phyloP scores from a whole-genome alignment of 2,113 vertebrate species.

The Actinemys pallida region DNA sequence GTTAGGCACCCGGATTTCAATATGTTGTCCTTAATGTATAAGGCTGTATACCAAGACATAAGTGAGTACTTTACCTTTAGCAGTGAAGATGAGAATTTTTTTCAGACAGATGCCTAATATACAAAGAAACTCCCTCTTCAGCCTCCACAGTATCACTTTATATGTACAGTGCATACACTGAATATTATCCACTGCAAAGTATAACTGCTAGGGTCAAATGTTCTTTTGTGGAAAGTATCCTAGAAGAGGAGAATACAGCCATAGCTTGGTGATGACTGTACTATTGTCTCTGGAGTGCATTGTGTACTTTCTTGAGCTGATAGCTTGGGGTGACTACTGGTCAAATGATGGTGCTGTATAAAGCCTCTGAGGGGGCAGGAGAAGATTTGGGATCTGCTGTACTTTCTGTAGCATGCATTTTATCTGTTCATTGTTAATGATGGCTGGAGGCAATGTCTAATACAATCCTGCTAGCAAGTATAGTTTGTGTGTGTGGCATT shows the following conservation, averaged over 20 bases:
- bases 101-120: not conserved
- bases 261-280: conserved; percentile 33
- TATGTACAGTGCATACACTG: not conserved
- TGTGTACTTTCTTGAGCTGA: conserved; percentile 33
- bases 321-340: not conserved
- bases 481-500: not conserved
- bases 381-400: conserved; percentile 1
- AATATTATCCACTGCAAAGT: conserved; percentile 31
- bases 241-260: conserved; percentile 34
- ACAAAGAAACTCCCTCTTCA: not conserved
- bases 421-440: conserved; percentile 46
- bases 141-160: not conserved
- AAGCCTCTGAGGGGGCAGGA: not conserved
- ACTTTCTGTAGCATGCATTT: conserved; percentile 46
- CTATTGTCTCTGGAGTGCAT: conserved; percentile 5
- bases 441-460: conserved; percentile 60
- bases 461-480: conserved; percentile 32
- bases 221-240: conserved; percentile 46
- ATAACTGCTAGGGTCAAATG: not conserved
- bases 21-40: not conserved
- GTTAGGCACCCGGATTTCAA: not conserved
- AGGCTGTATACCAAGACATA: not conserved
- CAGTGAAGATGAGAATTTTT: not conserved
- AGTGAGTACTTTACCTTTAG: not conserved
- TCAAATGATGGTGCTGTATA: not conserved